Base-by-base conservation (phyloP, 2,888 invertebrate genomes). In the Saturnia japonica region DNA sequence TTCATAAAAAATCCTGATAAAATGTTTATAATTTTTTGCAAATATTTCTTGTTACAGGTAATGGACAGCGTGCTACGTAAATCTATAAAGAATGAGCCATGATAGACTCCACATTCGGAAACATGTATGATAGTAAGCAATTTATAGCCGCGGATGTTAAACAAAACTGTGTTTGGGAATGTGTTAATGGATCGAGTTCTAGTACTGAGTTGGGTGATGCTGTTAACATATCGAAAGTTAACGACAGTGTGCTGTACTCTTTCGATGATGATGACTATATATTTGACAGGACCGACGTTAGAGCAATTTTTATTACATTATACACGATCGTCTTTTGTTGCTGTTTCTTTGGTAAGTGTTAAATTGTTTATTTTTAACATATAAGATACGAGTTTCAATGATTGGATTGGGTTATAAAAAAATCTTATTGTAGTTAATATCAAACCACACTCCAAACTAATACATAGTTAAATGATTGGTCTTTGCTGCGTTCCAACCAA, bases 241-340 rank as follows among this genome's bases (percentile, higher is more conserved):
- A 91, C 74, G 82, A 85, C 70, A 88, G 83, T 68, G 25, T 28
- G 28, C 76, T 81, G 67, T 85, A 84, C 72, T 76, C 81, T 14
- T 78, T 85, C 72, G 85, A 83, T 62, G 85, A 94, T 71, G 95
- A 95, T 74, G 96, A 96, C 73, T 97, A 96, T 84, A 96, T 97
- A 78, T 97, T 96, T 82, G 97, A 97, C 86, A 95, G 96, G 80
- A 95, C 95, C 69, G 96, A 97, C 85, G 95, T 97, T 71, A 95
- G 96, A 82, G 95, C 96, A 69, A 95, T 97, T 81, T 97, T 97
- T 88, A 96, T 97, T 82, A 96, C 96, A 0, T 91, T 97, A 43
- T 97, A 97, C 85, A 96, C 96, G 1, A 90, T 97, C 75, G 97
- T 97, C 28, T 97, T 97, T 88, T 96, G 97, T 88, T 96, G 96